A percentile compares a stretch with the other conserved stretches of the same genome.
These are phyloP conservation scores for Liasis olivaceus DNA, from an alignment of 2,797 vertebrate genomes.

Conservation along the genomic window DNA sequence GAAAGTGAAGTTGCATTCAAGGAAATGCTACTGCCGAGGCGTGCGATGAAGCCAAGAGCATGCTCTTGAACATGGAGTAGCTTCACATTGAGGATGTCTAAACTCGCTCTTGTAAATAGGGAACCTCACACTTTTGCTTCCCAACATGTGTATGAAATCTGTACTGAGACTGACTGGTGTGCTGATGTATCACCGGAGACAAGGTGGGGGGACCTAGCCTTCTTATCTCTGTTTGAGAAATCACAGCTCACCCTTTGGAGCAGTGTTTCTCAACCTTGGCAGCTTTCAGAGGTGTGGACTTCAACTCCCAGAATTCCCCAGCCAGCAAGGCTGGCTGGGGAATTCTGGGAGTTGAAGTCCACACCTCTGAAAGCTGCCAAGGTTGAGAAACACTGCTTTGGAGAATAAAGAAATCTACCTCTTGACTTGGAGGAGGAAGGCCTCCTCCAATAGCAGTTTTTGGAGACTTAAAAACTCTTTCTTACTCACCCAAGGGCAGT, in stretches of 20 bases:
- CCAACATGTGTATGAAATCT: too few species aligned
- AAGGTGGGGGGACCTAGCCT: background rate
- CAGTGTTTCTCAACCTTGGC: too few species aligned
- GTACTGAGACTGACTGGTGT: background rate
- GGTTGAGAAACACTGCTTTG: too few species aligned
- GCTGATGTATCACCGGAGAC: background rate
- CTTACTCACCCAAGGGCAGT: background rate
- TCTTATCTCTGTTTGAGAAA: background rate
- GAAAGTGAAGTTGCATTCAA: background rate
- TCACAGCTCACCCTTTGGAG: background rate
- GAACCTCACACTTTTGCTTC: background rate
- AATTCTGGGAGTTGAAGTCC: too few species aligned
- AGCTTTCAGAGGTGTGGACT: too few species aligned
- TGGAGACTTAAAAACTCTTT: background rate
- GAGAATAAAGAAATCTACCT: background rate
- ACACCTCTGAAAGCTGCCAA: too few species aligned
- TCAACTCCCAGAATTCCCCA: too few species aligned
- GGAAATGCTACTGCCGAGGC: background rate
- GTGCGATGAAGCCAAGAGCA: background rate
- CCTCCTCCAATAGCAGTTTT: background rate
- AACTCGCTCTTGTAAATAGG: background rate
- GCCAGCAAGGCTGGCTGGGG: too few species aligned
- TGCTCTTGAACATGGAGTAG: background rate
- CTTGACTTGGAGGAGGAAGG: background rate
- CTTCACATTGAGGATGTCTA: background rate